Conservation (phyloP, 2,797 vertebrate genomes). For the Eutrigla gurnardus region DNA sequence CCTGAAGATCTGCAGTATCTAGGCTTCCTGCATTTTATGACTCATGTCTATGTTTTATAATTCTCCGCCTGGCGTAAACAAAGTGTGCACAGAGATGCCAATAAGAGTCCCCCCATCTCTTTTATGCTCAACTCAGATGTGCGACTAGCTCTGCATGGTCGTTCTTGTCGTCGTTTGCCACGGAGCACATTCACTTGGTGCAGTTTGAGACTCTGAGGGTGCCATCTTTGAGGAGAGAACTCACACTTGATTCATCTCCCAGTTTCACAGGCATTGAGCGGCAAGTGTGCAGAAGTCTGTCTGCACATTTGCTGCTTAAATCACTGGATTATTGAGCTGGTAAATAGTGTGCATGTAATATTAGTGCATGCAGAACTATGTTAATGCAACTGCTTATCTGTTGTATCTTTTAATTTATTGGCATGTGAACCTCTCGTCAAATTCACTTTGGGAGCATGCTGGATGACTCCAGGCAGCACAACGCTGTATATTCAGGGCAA, state of each 20-base stretch:
- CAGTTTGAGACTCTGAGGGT: conserved; percentile 10
- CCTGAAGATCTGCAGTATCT: conserved; percentile 63
- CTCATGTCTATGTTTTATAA: conserved; percentile 70
- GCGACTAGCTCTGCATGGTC: not conserved
- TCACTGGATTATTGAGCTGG: not conserved
- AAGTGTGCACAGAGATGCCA: conserved; percentile 29
- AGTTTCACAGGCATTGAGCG: conserved; percentile 13
- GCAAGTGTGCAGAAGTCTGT: conserved; percentile 6
- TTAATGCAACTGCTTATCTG: not conserved
- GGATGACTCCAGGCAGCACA: not conserved
- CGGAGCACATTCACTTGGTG: not conserved
- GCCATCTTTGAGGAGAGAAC: conserved; percentile 15
- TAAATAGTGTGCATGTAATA: not conserved
- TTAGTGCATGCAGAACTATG: not conserved
- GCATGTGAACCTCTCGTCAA: not conserved
- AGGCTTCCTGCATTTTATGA: conserved; percentile 68
- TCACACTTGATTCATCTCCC: conserved; percentile 18
- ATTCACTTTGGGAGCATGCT: not conserved
- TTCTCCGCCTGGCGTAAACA: conserved; percentile 39
- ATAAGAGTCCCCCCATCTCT: conserved; percentile 31
- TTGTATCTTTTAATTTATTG: not conserved
- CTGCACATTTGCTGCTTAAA: conserved; percentile 16
- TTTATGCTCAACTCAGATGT: not conserved
- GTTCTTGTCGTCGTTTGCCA: conserved; percentile 4
- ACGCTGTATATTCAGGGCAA: not conserved